phyloP scores from a whole-genome alignment of 1,140 invertebrate genomes.

The Lineus longissimus region DNA sequence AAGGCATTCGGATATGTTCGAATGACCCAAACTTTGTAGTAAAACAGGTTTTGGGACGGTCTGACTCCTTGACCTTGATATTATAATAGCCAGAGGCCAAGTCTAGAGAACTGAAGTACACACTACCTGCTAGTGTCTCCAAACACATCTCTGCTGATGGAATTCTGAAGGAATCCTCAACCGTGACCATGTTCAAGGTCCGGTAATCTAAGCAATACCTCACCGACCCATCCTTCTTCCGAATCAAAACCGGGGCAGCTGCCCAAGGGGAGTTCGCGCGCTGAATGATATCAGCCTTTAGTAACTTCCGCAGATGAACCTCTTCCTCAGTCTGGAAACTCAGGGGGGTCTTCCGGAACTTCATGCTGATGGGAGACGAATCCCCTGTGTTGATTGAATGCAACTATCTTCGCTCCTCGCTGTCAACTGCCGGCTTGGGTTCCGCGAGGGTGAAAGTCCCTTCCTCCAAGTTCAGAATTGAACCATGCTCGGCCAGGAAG shows the following conservation, averaged over 20 bases:
- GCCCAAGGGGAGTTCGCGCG: constrained; percentile 5
- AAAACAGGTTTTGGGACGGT: constrained; percentile 45
- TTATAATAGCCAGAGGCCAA: constrained; percentile 39
- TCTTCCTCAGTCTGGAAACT: too few species aligned
- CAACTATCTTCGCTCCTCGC: too few species aligned
- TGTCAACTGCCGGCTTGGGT: too few species aligned
- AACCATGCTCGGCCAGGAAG: too few species aligned
- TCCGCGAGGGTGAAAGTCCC: too few species aligned
- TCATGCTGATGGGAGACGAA: too few species aligned
- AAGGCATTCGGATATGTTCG: constrained; percentile 20
- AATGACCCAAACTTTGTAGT: constrained; percentile 21
- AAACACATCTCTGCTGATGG: constrained; percentile 54
- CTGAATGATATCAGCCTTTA: constrained; percentile 22
- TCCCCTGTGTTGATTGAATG: too few species aligned
- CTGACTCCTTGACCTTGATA: constrained; percentile 32
- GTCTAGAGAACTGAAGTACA: constrained; percentile 54
- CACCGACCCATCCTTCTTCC: constrained; percentile 16
- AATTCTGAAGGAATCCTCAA: constrained; percentile 56
- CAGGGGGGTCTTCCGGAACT: too few species aligned
- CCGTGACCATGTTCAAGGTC: constrained; percentile 48
- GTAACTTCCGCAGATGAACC: constrained; percentile 12
- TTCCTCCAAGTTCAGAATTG: too few species aligned
- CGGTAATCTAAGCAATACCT: constrained; percentile 55
- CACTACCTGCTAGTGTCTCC: constrained; percentile 35
- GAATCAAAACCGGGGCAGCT: constrained; percentile 14